These are phyloP conservation scores for Sturnira hondurensis DNA, from an alignment of 2,113 vertebrate genomes.

Conservation along the genomic window DNA sequence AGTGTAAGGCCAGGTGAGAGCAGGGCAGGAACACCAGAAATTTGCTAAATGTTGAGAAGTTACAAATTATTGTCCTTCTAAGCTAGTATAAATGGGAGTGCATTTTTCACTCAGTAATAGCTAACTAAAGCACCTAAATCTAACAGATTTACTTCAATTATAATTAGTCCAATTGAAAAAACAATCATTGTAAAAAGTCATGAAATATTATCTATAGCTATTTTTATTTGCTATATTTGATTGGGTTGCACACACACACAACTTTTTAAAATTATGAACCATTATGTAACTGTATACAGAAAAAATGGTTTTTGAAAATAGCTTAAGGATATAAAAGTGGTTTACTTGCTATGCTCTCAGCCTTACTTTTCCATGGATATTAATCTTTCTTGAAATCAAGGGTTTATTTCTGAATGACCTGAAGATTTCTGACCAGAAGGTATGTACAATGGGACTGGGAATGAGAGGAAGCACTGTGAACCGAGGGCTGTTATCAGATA, in stretches of 20 bases:
- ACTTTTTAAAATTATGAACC: neutral
- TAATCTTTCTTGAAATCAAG: neutral
- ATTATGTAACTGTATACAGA: neutral
- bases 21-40: accelerated
- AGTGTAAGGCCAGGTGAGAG: neutral
- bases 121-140: neutral
- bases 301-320: neutral
- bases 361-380: neutral
- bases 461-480: neutral
- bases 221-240: neutral
- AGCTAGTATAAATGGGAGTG: neutral
- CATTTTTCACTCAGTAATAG: neutral
- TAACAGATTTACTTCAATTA: neutral
- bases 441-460: neutral
- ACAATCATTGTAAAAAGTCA: neutral
- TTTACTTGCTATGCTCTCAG: neutral
- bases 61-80: neutral
- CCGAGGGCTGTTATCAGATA: neutral
- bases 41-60: neutral
- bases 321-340: neutral
- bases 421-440: neutral
- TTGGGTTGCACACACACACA: neutral
- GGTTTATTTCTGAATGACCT: neutral
- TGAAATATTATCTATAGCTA: neutral
- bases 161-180: neutral